Base-by-base conservation (phyloP, 2,113 vertebrate species). In the Chamaea fasciata region DNA sequence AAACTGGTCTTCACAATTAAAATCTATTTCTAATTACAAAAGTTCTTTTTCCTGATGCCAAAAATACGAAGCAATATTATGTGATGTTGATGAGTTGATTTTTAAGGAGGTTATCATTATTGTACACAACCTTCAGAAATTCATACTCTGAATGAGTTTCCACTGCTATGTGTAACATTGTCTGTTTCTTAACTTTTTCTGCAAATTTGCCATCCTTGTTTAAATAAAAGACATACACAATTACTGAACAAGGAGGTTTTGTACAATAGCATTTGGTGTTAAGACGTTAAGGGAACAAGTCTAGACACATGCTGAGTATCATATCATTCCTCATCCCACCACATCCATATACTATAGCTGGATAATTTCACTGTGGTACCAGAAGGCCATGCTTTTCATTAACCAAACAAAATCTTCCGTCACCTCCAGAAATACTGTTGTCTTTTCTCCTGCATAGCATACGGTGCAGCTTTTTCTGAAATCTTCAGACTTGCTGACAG, bases 401-500 rank as follows among this genome's bases (percentile, higher is more conserved):
- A 91, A 80, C 37, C 57, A 86, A 64, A 83, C 49, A 67, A 92
- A 94, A 74, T 65, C 37, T 80, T 62, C 39, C 67, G 55, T 70
- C 73, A 79, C 17, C 30, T 50, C 67, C 14, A 77, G 85, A 90
- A 96, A 88, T 27, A 65, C n/a, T 55, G 37, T 42, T 83, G 22
- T 23, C 26, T 91, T 93, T 91, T 76, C 37, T 92, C 20, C 26
- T 20, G 37, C 22, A 49, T 11, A 68, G 39, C 49, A 53, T 83
- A 93, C 18, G 42, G 74, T 50, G 50, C 53, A 80, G 41, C 31
- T 94, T 69, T 62, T 90, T 90, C 82, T 69, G 71, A 90, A 90
- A 83, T 88, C 78, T 88, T 73, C 71, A 80, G 31, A 92, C 82
- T 65, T 91, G 78, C 62, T 92, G 87, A 95, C 87, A 92, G 77